Base-by-base conservation (phyloP, 1,140 invertebrate genomes). In the Caenorhabditis latens region DNA sequence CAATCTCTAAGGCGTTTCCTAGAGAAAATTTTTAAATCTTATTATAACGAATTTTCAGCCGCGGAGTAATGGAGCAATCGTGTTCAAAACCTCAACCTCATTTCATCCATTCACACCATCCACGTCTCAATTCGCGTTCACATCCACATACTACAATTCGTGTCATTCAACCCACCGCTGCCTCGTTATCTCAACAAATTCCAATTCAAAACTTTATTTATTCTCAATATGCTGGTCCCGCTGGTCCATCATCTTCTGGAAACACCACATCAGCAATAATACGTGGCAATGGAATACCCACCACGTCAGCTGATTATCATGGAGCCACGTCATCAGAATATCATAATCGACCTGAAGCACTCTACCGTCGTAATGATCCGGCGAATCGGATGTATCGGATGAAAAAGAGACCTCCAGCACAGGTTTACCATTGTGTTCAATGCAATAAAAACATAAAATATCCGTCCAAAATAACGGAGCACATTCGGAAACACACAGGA, bases 401-500 rank as follows among this genome's bases (percentile, higher is more conserved):
- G 84, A 71, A 58, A 53, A 46, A 75, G 43, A 46, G 84, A 43
- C 19, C 67, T 4, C 84, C 65, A 89, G 96, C 89, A 14, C 63
- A 61, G 32, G 50, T 88, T 16, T 75, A 89, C 46, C 63, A 65
- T 24, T 90, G 89, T 83, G 84, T 86, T 24, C 43, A 79, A 24
- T 90, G 89, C 83, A 87, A 87, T 19, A 84, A 90, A 24, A 55
- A 65, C 9, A 84, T 89, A n/a, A 95, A 91, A 94, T 94, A 40
- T 95, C 95, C 90, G 93, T 94, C 46, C 92, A 95, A 91, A 94
- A 90, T 90, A 2, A 58, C 88, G 14, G 89, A 89, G 46, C 90
- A 90, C 43, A 87, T 90, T 46, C 61, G 90, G 21, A 98, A 96
- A 21, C 97, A 98, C 93, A 98, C 96, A 0, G 96, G 97, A 5